Percentiles rank a stretch among this genome's conserved stretches.
Evolutionary conservation across 92 coral and sea anemone genomes (phyloP).

Genomic region (Virgularia gustaviana): DNA sequence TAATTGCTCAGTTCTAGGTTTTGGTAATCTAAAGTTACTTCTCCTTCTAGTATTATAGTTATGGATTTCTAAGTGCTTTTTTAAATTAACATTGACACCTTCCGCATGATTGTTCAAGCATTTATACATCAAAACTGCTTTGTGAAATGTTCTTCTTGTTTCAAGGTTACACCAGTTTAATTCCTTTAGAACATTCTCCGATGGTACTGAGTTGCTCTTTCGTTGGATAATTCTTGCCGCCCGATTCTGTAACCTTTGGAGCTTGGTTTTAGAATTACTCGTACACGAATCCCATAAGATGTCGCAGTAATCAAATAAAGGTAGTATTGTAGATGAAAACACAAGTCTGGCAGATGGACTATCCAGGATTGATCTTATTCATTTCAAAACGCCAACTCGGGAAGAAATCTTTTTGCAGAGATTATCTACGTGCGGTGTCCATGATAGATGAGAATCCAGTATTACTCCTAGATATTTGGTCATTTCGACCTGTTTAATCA

Average conservation of each 20-base stretch:
- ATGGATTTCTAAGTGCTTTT: not conserved
- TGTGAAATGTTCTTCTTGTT: not conserved
- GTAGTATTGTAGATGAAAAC: not conserved
- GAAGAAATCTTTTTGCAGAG: not conserved
- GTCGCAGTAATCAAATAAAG: not conserved
- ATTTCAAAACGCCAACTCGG: not conserved
- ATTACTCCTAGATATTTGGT: not conserved
- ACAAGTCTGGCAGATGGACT: not conserved
- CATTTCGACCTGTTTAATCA: not conserved
- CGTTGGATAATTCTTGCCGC: not conserved
- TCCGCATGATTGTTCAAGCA: not conserved
- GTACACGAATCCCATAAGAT: not conserved
- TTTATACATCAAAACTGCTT: constrained; percentile 1
- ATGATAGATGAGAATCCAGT: not conserved
- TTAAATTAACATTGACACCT: not conserved
- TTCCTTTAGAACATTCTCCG: constrained; percentile 1
- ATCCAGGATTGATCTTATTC: not conserved
- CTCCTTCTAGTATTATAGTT: not conserved
- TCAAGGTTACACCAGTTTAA: constrained; percentile 3
- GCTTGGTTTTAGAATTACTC: not conserved
- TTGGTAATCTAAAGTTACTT: not conserved
- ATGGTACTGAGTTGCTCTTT: not conserved
- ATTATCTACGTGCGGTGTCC: constrained; percentile 2
- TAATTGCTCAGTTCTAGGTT: constrained; percentile 4
- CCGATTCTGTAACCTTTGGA: constrained; percentile 1